These are phyloP conservation scores for Nephrotoma flavescens DNA, from an alignment of 2,888 invertebrate genomes.

Conservation along the genomic window DNA sequence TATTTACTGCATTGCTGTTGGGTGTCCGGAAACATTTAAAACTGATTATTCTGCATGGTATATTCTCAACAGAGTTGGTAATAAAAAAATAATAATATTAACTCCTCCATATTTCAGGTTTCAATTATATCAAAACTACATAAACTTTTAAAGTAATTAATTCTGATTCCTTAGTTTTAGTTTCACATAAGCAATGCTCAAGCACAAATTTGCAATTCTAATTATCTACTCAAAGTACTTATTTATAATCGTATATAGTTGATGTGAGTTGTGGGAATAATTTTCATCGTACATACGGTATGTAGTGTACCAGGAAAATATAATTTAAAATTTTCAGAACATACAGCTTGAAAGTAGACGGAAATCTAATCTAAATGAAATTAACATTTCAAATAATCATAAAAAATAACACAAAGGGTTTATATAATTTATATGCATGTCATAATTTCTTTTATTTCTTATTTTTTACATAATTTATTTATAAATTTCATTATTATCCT, in stretches of 20 bases:
- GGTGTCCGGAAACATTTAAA: too few relatives aligned
- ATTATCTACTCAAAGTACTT: not conserved
- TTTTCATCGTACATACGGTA: too few relatives aligned
- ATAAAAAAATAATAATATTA: too few relatives aligned
- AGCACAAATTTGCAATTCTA: not conserved
- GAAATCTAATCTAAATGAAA: not conserved
- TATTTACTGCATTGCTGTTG: too few relatives aligned
- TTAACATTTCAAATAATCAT: not conserved
- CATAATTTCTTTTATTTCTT: not conserved
- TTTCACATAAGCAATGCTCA: not conserved
- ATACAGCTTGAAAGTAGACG: not conserved
- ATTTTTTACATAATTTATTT: not conserved
- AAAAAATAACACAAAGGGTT: not conserved
- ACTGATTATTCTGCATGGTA: too few relatives aligned
- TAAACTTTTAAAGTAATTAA: too few relatives aligned
- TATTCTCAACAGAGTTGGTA: too few relatives aligned
- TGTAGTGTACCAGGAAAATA: not conserved
- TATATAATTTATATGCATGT: not conserved
- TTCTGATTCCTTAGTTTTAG: not conserved
- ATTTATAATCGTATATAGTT: too few relatives aligned
- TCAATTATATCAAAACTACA: too few relatives aligned
- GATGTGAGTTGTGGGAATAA: too few relatives aligned
- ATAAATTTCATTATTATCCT: not conserved
- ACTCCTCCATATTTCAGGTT: too few relatives aligned
- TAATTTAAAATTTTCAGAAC: not conserved